Evolutionary conservation across 2,113 vertebrate genomes (phyloP).

Genomic region (Rhynchopsitta pachyrhyncha): DNA sequence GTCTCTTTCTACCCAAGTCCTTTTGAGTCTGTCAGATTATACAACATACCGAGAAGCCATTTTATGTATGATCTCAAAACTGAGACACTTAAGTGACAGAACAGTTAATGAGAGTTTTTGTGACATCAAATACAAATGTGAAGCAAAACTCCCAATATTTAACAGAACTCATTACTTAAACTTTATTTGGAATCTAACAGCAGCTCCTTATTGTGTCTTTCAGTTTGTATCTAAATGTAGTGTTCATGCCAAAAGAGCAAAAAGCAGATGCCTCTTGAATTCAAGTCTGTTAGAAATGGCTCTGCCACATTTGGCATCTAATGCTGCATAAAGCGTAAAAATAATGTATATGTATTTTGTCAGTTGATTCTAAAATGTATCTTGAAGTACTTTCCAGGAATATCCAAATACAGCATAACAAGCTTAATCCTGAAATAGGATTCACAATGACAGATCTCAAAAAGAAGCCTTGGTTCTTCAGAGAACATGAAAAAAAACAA

Average conservation of each 20-base stretch:
- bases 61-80: background rate
- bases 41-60: background rate
- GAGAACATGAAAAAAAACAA: background rate
- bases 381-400: background rate
- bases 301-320: background rate
- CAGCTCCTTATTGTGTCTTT: background rate
- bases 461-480: background rate
- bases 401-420: background rate
- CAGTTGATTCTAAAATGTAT: background rate
- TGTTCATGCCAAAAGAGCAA: background rate
- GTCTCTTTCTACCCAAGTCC: background rate
- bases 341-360: background rate
- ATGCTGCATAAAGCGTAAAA: background rate
- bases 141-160: background rate
- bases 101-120: background rate
- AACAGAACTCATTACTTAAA: background rate
- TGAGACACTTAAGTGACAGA: background rate
- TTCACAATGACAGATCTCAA: background rate
- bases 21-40: background rate
- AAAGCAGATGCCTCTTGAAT: background rate
- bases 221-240: background rate
- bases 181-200: background rate
- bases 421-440: conserved; percentile 1
- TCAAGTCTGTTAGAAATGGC: background rate
- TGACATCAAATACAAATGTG: background rate